Evolutionary conservation across 2,113 vertebrate genomes (phyloP), one percentile per base, ranked within the genome.

Genomic region (Zonotrichia leucophrys): DNA sequence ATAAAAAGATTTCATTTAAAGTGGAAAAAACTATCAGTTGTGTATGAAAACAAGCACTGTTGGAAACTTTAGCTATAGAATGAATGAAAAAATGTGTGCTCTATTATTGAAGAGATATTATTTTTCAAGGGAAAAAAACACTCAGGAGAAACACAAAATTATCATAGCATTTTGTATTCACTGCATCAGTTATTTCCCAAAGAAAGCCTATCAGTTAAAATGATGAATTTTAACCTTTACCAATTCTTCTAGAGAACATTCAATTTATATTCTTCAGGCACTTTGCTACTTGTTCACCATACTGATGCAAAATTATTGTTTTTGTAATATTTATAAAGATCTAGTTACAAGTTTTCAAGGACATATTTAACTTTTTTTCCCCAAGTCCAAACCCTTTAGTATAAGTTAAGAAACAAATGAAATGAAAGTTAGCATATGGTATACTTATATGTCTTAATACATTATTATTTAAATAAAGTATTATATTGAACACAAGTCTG

Each of bases 191-290:
- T 97, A 96, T 97, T 98, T 98, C 92, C 96, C 73, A 79, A 95
- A 97, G 97, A 98, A 97, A 98, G 90, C 94, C 97, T 97, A 98
- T 98, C 97, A 98, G 98, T 98, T 98, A 98, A 97, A 98, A 98
- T 98, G 98, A 98, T 98, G 97, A 98, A 98, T 98, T 98, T 98
- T 98, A 98, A 98, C 98, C 98, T 98, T 98, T 98, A 98, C 96
- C 39, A 75, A 96, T 98, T 98, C 95, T 98, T 97, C 95, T 81
- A 96, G 97, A 97, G 97, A 98, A 97, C 94, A 97, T 98, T 97
- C 97, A 97, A 98, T 98, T 98, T 97, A 98, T 98, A 98, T 98
- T 98, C 98, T 97, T 98, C 95, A 96, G 90, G 97, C 92, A 94
- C 94, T 96, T 96, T 96, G 91, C 94, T 97, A 97, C 97, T 96